Evolutionary conservation across 2,113 vertebrate species (phyloP), one percentile per base, ranked within the genome.

Genomic region (Otocyon megalotis): DNA sequence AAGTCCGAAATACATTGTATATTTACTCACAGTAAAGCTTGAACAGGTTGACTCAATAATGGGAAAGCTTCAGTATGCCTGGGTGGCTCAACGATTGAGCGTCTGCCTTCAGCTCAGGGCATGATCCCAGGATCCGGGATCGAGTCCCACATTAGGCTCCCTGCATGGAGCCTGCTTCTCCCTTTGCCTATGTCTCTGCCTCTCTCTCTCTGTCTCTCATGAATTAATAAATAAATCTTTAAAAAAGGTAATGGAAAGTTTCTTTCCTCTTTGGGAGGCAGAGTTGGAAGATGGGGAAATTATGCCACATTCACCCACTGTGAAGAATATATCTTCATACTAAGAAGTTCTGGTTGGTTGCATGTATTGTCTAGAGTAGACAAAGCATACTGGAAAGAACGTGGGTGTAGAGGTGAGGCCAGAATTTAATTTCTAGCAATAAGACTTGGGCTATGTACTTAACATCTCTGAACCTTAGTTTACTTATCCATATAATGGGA

Each of bases 401-500:
- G n/a, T 74, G 35, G n/a, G 4, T 87, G 4, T 79, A 53, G 60
- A 76, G 26, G 63, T 67, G 58, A 95, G n/a, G 3, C 26, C 62
- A 90, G 56, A 69, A 83, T 88, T 97, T 56, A 80, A 17, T 92
- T 89, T 79, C 50, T 84, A 84, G 22, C 54, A 63, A 28, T 79
- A 58, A 71, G 28, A 92, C 26, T 2, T 92, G 35, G 28, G n/a
- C 24, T 74, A 90, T 90, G 93, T 94, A 82, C 50, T 37, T 32
- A 87, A 74, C 4, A 84, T 69, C 30, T 93, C 76, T 76, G n/a
- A 84, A 92, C 30, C 53, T 90, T 50, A 82, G 19, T 86, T 92
- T 93, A 92, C 83, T 95, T 15, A 37, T 88, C 63, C 93, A 17
- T 96, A 93, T 76, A 91, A 83, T 62, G 7, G 53, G 35, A 8